phyloP scores from a whole-genome alignment of 2,113 vertebrate genomes.

The Aramus guarauna region DNA sequence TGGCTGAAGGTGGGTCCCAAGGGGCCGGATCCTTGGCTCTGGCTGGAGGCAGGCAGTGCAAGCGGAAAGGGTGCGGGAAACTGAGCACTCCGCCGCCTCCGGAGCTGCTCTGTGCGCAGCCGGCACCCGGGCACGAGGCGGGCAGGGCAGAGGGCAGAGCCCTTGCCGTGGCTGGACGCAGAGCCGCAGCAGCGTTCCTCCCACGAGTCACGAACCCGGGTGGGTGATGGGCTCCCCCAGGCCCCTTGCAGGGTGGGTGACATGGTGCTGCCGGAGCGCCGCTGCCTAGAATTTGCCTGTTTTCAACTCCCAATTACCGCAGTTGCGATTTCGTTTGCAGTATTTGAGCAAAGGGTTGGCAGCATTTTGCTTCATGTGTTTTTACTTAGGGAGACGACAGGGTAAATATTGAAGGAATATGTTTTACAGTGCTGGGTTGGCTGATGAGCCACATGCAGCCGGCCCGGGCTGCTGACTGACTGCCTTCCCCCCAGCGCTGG shows the following conservation, averaged over 20 bases:
- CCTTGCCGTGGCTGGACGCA: background rate
- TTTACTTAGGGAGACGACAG: background rate
- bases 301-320: background rate
- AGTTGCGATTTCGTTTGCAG: background rate
- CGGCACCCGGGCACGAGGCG: accelerated
- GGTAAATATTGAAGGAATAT: background rate
- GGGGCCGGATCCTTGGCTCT: background rate
- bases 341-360: background rate
- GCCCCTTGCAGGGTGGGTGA: accelerated
- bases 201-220: accelerated
- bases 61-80: background rate
- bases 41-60: background rate
- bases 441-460: background rate
- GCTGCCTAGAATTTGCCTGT: background rate
- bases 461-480: background rate
- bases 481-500: background rate
- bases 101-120: background rate
- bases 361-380: background rate
- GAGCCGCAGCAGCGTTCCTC: background rate
- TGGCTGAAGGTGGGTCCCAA: background rate
- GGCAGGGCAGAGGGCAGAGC: background rate
- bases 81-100: background rate
- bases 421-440: background rate
- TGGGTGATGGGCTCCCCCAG: accelerated
- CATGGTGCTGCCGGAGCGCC: accelerated